A percentile compares a stretch with the other conserved stretches of the same genome.
phyloP scores from a whole-genome alignment of 2,113 vertebrate genomes.

The Fulmarus glacialis region DNA sequence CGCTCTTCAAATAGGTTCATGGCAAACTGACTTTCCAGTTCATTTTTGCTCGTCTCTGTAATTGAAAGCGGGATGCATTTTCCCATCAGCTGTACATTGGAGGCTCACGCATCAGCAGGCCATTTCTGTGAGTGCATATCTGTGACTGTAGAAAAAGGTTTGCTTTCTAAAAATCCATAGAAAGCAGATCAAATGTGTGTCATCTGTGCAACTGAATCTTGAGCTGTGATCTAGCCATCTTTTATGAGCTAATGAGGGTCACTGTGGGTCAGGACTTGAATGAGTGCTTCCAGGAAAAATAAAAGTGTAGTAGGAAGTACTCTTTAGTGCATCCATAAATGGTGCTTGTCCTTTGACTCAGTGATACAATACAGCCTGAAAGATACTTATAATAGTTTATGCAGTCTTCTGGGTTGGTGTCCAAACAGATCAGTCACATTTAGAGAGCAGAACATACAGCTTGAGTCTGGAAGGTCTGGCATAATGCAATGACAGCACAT shows the following conservation, averaged over 20 bases:
- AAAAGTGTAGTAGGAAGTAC: neutral
- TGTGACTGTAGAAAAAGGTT: neutral
- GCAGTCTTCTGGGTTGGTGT: neutral
- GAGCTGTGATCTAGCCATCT: neutral
- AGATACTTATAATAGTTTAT: neutral
- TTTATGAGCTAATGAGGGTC: conserved; percentile 9
- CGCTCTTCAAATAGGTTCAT: neutral
- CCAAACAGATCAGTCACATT: neutral
- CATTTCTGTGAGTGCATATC: neutral
- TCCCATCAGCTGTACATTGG: neutral
- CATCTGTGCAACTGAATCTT: neutral
- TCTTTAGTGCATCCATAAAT: neutral
- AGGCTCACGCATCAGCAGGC: neutral
- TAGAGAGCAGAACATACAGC: fast-evolving
- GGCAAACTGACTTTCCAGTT: neutral
- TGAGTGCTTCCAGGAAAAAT: conserved; percentile 32
- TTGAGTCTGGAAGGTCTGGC: neutral
- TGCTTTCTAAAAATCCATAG: conserved; percentile 1
- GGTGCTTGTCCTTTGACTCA: conserved; percentile 12
- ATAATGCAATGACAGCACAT: neutral
- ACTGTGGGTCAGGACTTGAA: neutral
- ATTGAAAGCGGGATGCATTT: neutral
- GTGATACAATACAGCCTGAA: neutral
- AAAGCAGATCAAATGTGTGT: neutral
- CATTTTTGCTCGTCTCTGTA: neutral